Evolutionary conservation across 2,113 vertebrate species (phyloP).

Genomic region (Nothocercus nigrocapillus): DNA sequence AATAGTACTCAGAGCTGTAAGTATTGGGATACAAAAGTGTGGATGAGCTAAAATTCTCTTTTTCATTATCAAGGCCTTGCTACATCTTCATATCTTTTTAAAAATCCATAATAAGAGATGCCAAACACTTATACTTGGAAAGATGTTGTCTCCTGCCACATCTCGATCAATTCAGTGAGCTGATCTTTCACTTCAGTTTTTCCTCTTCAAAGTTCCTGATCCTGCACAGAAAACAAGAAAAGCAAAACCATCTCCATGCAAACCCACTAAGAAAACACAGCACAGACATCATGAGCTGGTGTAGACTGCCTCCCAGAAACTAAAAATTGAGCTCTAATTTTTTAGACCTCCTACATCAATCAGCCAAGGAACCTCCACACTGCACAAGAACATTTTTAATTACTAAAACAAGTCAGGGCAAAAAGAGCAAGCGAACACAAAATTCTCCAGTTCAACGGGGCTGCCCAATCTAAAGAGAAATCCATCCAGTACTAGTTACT

Average conservation of each 20-base stretch:
- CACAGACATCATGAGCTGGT: not conserved
- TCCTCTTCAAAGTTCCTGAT: not conserved
- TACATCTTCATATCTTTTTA: not conserved
- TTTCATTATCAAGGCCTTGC: not conserved
- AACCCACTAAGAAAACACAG: not conserved
- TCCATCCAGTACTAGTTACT: too few relatives aligned
- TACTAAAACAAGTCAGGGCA: rapidly evolving
- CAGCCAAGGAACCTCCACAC: not conserved
- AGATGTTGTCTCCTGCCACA: not conserved
- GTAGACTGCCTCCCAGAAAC: not conserved
- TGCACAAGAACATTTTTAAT: not conserved
- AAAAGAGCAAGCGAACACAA: not conserved
- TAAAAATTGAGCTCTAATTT: rapidly evolving
- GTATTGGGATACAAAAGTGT: not conserved
- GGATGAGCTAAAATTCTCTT: not conserved
- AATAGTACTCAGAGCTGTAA: not conserved
- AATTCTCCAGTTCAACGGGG: not conserved
- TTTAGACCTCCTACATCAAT: not conserved
- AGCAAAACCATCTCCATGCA: not conserved
- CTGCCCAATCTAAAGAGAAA: not conserved
- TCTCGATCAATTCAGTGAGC: not conserved
- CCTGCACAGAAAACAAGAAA: not conserved
- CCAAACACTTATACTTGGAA: not conserved
- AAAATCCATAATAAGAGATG: not conserved
- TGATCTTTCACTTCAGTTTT: not conserved